Conservation (phyloP, 2,797 vertebrate genomes). For the Brachymystax lenok region DNA sequence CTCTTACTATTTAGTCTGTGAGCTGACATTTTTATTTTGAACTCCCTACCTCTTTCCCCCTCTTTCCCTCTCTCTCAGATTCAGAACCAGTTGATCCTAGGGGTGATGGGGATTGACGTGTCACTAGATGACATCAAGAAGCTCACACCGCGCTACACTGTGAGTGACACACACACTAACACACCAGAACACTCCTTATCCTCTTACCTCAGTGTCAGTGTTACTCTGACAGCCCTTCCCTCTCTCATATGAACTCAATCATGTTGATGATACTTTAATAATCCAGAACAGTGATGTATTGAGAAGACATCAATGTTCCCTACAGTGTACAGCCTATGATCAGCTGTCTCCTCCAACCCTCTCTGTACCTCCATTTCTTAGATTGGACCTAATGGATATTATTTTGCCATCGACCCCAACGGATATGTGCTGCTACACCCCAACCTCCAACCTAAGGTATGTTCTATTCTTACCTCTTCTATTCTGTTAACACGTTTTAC, state of each 20-base stretch:
- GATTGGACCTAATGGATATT: constrained; percentile 98
- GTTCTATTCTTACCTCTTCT: background rate
- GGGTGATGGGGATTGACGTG: constrained; percentile 97
- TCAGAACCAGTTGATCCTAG: constrained; percentile 95
- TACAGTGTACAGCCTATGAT: background rate
- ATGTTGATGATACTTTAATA: background rate
- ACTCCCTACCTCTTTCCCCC: background rate
- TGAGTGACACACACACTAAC: constrained; percentile 69
- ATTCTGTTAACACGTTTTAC: background rate
- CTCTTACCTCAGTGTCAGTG: background rate
- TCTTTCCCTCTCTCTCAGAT: constrained; percentile 35
- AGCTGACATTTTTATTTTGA: no score
- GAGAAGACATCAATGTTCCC: background rate
- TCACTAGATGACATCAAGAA: constrained; percentile 96
- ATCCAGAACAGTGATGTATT: background rate
- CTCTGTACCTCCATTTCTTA: constrained; percentile 51
- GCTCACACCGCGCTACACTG: constrained; percentile 93
- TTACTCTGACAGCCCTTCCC: background rate
- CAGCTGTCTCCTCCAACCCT: constrained; percentile 4
- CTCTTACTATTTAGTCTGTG: background rate
- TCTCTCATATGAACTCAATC: background rate
- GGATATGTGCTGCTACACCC: constrained; percentile 97
- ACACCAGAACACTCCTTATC: constrained; percentile 9
- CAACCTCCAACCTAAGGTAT: constrained; percentile 98
- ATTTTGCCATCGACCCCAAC: constrained; percentile 98